Evolutionary conservation across 2,797 vertebrate genomes (phyloP).

Genomic region (Sebastes matsubarae): DNA sequence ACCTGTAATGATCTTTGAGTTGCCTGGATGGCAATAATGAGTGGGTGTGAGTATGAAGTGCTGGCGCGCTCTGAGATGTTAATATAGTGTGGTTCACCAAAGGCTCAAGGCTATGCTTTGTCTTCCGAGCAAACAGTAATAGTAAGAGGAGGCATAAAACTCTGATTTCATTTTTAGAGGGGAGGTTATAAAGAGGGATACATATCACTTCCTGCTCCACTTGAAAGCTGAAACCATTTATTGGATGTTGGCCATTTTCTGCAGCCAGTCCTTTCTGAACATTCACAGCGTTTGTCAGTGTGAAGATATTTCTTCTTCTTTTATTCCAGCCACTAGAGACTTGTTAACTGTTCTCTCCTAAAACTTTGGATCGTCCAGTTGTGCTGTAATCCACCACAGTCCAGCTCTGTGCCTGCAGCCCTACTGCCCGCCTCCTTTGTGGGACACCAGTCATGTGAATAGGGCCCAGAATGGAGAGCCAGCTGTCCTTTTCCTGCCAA

Average conservation of each 20-base stretch:
- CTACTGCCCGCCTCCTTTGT: slow-evolving; percentile 65
- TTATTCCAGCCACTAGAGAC: slow-evolving; percentile 8
- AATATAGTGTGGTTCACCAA: slow-evolving; percentile 45
- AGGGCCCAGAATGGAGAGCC: slow-evolving; percentile 66
- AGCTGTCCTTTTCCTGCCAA: slow-evolving; percentile 80
- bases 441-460: slow-evolving; percentile 78
- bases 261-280: slow-evolving; percentile 3
- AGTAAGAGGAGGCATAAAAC: slow-evolving; percentile 38
- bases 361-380: slow-evolving; percentile 26
- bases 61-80: slow-evolving; percentile 43
- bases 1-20: slow-evolving; percentile 57
- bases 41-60: slow-evolving; percentile 49
- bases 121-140: slow-evolving; percentile 44
- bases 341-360: slow-evolving; percentile 21
- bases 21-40: slow-evolving; percentile 60
- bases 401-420: slow-evolving; percentile 41
- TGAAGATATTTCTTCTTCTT: neutral
- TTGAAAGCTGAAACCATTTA: slow-evolving; percentile 35
- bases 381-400: slow-evolving; percentile 12
- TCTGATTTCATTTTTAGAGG: slow-evolving; percentile 48
- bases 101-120: slow-evolving; percentile 55
- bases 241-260: slow-evolving; percentile 21
- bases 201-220: slow-evolving; percentile 38
- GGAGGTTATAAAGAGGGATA: slow-evolving; percentile 23
- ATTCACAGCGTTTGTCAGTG: neutral